A percentile compares a stretch with the other conserved stretches of the same genome.
Evolutionary conservation across 2,797 vertebrate species (phyloP).

Genomic region (Scarus forsteni): DNA sequence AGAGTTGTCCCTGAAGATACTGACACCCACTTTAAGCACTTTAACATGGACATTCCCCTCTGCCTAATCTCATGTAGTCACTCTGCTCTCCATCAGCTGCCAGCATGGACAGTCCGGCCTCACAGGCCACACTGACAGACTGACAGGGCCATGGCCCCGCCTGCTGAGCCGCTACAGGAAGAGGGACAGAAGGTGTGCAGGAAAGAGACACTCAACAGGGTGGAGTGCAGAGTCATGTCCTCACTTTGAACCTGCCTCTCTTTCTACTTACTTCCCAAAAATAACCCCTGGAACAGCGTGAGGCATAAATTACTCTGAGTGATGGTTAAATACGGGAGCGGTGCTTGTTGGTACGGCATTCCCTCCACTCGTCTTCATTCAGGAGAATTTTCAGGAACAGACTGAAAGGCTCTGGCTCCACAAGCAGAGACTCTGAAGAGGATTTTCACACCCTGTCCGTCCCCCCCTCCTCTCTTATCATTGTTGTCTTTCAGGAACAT

Average conservation of each 20-base stretch:
- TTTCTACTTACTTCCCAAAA: constrained; percentile 43
- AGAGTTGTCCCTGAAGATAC: not conserved
- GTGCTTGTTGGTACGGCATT: constrained; percentile 17
- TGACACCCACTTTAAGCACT: not conserved
- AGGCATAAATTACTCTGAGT: constrained; percentile 38
- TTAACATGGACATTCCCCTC: not conserved
- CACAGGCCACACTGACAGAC: constrained; percentile 9
- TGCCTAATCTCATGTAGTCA: not conserved
- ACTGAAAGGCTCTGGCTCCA: constrained; percentile 36
- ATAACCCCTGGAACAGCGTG: constrained; percentile 41
- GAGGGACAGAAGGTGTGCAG: constrained; percentile 12
- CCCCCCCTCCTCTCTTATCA: constrained; percentile 37
- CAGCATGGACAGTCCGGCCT: constrained; percentile 4
- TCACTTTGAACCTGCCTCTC: constrained; percentile 41
- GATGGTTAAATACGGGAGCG: constrained; percentile 14
- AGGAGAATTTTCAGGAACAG: constrained; percentile 47
- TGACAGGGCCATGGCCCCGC: constrained; percentile 16
- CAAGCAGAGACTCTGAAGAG: constrained; percentile 40
- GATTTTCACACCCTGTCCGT: constrained; percentile 38
- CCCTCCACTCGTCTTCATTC: constrained; percentile 15
- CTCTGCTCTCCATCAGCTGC: constrained; percentile 11
- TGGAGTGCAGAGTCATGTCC: constrained; percentile 38
- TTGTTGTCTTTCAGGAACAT: constrained; percentile 54
- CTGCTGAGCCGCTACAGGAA: constrained; percentile 32
- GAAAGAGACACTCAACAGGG: constrained; percentile 32